A percentile compares a stretch with the other conserved stretches of the same genome.
These are phyloP conservation scores for Adineta ricciae DNA, from an alignment of 2,888 invertebrate genomes.

Conservation along the genomic window DNA sequence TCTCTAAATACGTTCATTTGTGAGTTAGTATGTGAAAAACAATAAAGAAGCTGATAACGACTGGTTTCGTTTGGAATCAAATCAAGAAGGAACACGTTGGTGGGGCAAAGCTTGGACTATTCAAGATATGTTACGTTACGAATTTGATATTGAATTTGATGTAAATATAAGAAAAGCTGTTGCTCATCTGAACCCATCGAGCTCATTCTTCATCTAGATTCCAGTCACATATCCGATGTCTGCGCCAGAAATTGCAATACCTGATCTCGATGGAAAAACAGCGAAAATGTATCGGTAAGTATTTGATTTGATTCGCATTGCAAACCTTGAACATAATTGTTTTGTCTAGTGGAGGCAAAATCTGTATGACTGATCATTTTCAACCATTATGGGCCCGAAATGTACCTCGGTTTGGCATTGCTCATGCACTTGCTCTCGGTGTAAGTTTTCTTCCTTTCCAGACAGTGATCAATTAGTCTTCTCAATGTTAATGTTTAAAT, in stretches of 20 bases:
- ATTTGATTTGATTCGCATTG: conserved; percentile 37
- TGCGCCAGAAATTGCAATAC: conserved; percentile 83
- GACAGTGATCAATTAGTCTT: conserved; percentile 54
- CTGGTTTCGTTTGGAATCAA: conserved; percentile 95
- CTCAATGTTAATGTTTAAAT: conserved; percentile 58
- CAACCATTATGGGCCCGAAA: conserved; percentile 96
- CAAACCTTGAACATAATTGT: conserved; percentile 49
- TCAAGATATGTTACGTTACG: conserved; percentile 85
- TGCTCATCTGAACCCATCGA: too few species aligned
- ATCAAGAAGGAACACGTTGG: conserved; percentile 92
- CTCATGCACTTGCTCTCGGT: conserved; percentile 95
- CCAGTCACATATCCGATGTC: conserved; percentile 93
- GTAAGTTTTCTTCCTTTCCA: conserved; percentile 55
- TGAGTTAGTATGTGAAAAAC: conserved; percentile 54
- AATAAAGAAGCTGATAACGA: conserved; percentile 76
- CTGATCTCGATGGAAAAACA: conserved; percentile 81
- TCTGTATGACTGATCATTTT: conserved; percentile 95
- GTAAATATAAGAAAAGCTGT: too few species aligned
- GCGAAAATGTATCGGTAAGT: conserved; percentile 62
- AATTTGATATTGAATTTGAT: conserved; percentile 94
- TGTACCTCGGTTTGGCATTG: conserved; percentile 92
- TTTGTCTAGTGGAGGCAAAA: conserved; percentile 70
- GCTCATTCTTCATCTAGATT: conserved; percentile 35
- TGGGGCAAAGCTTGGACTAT: conserved; percentile 96
- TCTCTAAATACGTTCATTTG: background rate